Conservation (phyloP, 2,113 vertebrate species). For the Paradisaea rubra region DNA sequence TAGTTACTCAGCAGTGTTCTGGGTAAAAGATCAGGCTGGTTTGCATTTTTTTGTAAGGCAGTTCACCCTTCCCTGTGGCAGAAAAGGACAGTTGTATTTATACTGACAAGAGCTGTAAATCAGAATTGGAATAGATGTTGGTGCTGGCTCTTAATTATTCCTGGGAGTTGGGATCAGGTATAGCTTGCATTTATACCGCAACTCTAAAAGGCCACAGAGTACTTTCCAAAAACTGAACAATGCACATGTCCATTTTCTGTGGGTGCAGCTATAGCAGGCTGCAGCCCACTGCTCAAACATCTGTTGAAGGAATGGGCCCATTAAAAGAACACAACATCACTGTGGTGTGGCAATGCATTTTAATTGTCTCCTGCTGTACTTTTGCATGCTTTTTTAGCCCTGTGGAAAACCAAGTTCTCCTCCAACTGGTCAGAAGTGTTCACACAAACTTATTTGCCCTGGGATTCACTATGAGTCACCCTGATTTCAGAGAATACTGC, state of each 20-base stretch:
- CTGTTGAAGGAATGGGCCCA: constrained; percentile 31
- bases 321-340: neutral
- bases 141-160: constrained; percentile 27
- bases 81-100: constrained; percentile 41
- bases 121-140: constrained; percentile 3
- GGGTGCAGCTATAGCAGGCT: neutral
- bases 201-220: neutral
- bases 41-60: constrained; percentile 26
- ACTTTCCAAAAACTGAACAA: constrained; percentile 44
- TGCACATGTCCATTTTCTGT: neutral
- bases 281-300: constrained; percentile 43
- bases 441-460: neutral
- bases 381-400: neutral
- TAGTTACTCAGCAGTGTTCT: constrained; percentile 28
- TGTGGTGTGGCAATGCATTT: constrained; percentile 30
- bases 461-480: neutral
- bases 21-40: constrained; percentile 21
- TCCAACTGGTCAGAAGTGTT: neutral
- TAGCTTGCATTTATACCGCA: neutral
- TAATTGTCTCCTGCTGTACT: constrained; percentile 10
- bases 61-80: constrained; percentile 1
- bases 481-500: neutral
- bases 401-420: neutral
- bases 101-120: constrained; percentile 28
- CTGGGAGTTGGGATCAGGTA: constrained; percentile 10